A percentile compares a stretch with the other conserved stretches of the same genome.
These are phyloP conservation scores for Chironomus striatipennis DNA, from an alignment of 1,140 invertebrate species.

Conservation along the genomic window DNA sequence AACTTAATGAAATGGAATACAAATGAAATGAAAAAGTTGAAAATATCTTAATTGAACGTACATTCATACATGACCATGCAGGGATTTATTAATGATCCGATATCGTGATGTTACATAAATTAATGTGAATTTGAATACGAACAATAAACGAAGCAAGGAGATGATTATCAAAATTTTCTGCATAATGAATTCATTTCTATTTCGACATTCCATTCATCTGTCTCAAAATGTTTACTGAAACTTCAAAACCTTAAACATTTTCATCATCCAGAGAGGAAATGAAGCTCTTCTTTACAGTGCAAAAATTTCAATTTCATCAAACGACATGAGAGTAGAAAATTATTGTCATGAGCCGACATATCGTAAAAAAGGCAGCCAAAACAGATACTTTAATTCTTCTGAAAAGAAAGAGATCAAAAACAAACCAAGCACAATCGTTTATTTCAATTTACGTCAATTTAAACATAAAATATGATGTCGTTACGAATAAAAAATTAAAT, in stretches of 20 bases:
- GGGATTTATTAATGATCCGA: neutral
- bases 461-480: constrained; percentile 22
- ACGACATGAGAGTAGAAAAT: neutral
- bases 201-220: neutral
- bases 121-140: neutral
- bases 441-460: constrained; percentile 22
- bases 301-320: no score
- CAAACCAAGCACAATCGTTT: constrained; percentile 12
- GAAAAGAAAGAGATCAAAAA: neutral
- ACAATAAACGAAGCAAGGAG: neutral
- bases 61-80: neutral
- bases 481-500: constrained; percentile 20
- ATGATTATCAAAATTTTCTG: neutral
- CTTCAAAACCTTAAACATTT: neutral
- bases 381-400: no score
- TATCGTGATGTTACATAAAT: constrained; percentile 8
- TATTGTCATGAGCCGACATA: neutral
- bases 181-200: neutral
- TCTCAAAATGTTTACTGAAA: neutral
- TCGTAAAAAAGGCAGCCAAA: neutral
- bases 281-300: neutral
- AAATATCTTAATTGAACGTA: constrained; percentile 3
- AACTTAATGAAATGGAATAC: no score
- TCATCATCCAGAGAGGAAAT: neutral
- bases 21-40: no score